Conservation (phyloP, 2,797 vertebrate genomes). For the Parotocinclus haroldoi region DNA sequence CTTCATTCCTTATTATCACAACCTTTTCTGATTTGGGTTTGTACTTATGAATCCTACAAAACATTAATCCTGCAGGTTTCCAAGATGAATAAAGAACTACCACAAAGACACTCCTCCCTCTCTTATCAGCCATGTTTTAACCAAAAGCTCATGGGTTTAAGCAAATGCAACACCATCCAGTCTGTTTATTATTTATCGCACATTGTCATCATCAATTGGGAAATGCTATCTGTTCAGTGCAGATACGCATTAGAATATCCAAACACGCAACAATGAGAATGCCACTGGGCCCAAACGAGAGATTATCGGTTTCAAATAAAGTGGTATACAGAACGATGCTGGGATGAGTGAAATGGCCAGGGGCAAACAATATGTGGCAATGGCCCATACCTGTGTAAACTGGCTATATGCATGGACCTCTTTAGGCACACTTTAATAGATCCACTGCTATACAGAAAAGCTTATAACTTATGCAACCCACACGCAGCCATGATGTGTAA, state of each 20-base stretch:
- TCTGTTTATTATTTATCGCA: too few species aligned
- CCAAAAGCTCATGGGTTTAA: too few species aligned
- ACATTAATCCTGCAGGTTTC: too few species aligned
- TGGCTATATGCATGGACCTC: background rate
- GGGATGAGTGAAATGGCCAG: too few species aligned
- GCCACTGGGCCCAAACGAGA: background rate
- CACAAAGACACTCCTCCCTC: too few species aligned
- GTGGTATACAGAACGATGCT: background rate
- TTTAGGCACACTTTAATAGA: background rate
- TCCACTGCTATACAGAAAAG: background rate
- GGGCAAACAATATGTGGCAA: background rate
- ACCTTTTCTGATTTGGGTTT: too few species aligned
- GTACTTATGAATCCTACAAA: too few species aligned
- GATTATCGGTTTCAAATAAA: conserved; percentile 35
- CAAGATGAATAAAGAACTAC: too few species aligned
- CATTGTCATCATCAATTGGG: conserved; percentile 15
- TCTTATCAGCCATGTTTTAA: too few species aligned
- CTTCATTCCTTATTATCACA: too few species aligned
- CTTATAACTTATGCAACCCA: background rate
- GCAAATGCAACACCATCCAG: too few species aligned
- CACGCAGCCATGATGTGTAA: background rate
- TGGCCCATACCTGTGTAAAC: background rate
- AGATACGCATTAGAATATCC: conserved; percentile 32
- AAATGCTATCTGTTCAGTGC: conserved; percentile 35
- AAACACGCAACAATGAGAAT: conserved; percentile 31